phyloP scores from a whole-genome alignment of 2,797 vertebrate species.

The Florisuga fusca region DNA sequence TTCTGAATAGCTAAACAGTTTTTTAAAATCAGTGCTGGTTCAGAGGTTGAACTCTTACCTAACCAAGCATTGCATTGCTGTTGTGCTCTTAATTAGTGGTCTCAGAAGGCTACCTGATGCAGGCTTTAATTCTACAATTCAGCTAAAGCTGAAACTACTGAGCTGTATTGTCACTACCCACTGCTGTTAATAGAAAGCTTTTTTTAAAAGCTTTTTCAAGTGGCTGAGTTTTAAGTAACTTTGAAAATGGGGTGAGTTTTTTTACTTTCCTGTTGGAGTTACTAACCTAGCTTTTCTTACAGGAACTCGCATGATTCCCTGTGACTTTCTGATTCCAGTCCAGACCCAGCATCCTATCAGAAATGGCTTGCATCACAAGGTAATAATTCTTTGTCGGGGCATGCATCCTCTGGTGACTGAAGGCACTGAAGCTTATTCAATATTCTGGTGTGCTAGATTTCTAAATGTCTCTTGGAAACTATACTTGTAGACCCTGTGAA shows the following conservation, averaged over 20 bases:
- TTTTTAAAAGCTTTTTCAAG: background rate
- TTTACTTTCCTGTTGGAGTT: background rate
- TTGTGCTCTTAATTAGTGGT: background rate
- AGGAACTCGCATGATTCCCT: constrained; percentile 97
- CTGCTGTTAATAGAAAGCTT: background rate
- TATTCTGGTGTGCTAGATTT: background rate
- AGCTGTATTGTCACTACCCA: background rate
- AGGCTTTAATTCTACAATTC: background rate
- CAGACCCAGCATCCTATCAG: constrained; percentile 94
- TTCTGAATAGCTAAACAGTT: background rate
- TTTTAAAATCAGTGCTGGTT: no score
- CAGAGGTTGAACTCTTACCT: background rate
- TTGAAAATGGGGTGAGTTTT: background rate
- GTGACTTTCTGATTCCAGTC: constrained; percentile 94
- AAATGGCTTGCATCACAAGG: constrained; percentile 94
- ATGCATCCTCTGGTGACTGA: background rate
- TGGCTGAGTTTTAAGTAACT: background rate
- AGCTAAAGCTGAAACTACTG: background rate
- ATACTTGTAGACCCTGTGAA: background rate
- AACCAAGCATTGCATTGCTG: background rate
- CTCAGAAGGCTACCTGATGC: background rate
- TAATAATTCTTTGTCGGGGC: constrained; percentile 40
- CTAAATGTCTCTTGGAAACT: background rate
- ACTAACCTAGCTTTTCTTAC: background rate
- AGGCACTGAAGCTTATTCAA: background rate